phyloP scores from a whole-genome alignment of 1,140 invertebrate species.

The Anadara kagoshimensis region DNA sequence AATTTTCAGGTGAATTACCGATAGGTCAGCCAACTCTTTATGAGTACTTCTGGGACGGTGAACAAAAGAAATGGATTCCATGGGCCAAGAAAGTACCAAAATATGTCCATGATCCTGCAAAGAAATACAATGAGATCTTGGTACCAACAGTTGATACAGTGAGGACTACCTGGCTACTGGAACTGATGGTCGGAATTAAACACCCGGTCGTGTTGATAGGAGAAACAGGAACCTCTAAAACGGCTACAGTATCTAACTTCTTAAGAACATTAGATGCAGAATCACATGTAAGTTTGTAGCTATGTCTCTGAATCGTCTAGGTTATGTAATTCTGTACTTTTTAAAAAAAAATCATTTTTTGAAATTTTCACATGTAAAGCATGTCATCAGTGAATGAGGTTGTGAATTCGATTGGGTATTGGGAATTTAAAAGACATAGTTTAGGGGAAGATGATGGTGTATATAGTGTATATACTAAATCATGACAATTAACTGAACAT shows the following conservation, averaged over 20 bases:
- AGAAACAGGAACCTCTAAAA: constrained; percentile 93
- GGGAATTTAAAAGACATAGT: too few species aligned
- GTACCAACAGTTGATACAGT: constrained; percentile 92
- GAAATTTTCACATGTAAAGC: too few species aligned
- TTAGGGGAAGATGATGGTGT: too few species aligned
- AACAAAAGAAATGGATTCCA: constrained; percentile 83
- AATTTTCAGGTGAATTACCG: constrained; percentile 84
- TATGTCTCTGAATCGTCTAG: too few species aligned
- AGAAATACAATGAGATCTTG: constrained; percentile 87
- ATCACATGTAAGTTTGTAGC: constrained; percentile 79
- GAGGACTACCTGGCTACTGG: constrained; percentile 84
- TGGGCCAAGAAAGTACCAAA: constrained; percentile 86
- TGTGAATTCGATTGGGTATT: too few species aligned
- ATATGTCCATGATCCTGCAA: constrained; percentile 83
- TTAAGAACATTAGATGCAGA: constrained; percentile 81
- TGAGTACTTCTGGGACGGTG: constrained; percentile 86
- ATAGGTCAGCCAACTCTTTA: constrained; percentile 81
- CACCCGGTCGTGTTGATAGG: constrained; percentile 88
- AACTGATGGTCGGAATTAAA: constrained; percentile 85
- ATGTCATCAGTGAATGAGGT: too few species aligned
- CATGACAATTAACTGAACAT: too few species aligned
- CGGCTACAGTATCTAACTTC: constrained; percentile 89
- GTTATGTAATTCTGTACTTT: too few species aligned
- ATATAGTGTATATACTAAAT: too few species aligned
- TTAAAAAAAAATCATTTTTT: too few species aligned